These are phyloP conservation scores for Carlito syrichta DNA, from an alignment of 2,113 vertebrate genomes.

Conservation along the genomic window DNA sequence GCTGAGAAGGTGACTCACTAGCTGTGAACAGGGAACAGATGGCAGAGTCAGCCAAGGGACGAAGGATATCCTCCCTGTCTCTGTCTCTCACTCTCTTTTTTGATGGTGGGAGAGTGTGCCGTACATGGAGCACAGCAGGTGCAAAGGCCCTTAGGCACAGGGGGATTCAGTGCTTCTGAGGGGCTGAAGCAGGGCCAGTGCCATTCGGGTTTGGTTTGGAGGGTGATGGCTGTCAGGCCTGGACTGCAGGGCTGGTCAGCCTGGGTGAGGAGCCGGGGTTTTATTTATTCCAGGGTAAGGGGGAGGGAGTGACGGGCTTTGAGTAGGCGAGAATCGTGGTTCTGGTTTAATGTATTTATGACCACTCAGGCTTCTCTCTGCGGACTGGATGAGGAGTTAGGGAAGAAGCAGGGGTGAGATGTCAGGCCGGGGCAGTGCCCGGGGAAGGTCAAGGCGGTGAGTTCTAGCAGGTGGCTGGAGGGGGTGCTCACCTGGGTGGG, in stretches of 20 bases:
- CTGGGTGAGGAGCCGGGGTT: not conserved
- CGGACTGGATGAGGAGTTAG: not conserved
- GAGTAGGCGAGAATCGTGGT: not conserved
- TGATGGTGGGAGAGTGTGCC: not conserved
- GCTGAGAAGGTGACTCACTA: not conserved
- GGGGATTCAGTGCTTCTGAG: not conserved
- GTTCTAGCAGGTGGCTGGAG: not conserved
- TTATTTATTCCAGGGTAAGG: not conserved
- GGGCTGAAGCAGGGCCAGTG: not conserved
- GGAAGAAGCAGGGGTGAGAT: not conserved
- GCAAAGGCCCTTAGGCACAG: not conserved
- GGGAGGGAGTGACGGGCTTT: not conserved
- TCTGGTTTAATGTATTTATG: not conserved
- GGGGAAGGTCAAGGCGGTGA: not conserved
- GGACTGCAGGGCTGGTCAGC: not conserved
- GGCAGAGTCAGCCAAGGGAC: not conserved
- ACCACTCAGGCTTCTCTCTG: not conserved
- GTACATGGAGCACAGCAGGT: accelerated
- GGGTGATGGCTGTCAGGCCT: not conserved
- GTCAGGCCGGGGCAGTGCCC: not conserved
- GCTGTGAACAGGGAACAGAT: not conserved
- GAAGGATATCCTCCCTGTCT: not conserved
- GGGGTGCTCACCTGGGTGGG: not conserved
- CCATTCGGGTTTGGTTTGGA: not conserved
- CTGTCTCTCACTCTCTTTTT: not conserved